Conservation (phyloP, 2,797 vertebrate species). For the Eleutherodactylus coqui region DNA sequence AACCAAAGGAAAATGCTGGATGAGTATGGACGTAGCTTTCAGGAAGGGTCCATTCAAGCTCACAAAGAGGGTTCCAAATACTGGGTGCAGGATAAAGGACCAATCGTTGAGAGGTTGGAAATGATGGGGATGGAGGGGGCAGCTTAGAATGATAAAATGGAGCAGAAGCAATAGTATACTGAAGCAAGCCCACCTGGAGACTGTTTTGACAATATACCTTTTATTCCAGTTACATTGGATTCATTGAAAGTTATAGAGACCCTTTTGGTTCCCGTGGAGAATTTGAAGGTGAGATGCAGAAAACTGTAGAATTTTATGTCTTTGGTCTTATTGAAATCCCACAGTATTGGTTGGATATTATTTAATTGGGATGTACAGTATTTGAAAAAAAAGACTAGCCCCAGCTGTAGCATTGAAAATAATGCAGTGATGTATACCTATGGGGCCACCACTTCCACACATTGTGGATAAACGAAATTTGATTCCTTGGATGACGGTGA, state of each 20-base stretch:
- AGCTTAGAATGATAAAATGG: background rate
- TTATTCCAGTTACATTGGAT: slow-evolving; percentile 86
- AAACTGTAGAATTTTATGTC: no score
- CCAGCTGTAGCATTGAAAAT: no score
- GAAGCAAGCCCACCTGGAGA: background rate
- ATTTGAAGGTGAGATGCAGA: slow-evolving; percentile 85
- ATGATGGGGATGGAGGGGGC: no score
- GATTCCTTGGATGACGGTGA: no score
- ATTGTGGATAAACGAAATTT: no score
- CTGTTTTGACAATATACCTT: slow-evolving; percentile 16
- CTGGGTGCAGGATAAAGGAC: slow-evolving; percentile 93
- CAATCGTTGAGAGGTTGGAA: slow-evolving; percentile 89
- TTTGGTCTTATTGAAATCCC: no score
- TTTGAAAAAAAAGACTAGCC: no score
- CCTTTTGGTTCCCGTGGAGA: slow-evolving; percentile 93
- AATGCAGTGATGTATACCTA: no score
- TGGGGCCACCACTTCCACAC: no score
- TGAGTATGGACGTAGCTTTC: slow-evolving; percentile 85
- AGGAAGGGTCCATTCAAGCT: slow-evolving; percentile 84
- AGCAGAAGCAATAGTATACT: background rate
- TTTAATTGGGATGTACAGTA: no score
- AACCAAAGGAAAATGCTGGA: slow-evolving; percentile 87
- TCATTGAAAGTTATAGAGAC: slow-evolving; percentile 95
- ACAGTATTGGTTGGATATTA: no score
- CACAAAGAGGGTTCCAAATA: slow-evolving; percentile 91